Conservation (phyloP, 1,140 invertebrate species). For the Maconellicoccus hirsutus region DNA sequence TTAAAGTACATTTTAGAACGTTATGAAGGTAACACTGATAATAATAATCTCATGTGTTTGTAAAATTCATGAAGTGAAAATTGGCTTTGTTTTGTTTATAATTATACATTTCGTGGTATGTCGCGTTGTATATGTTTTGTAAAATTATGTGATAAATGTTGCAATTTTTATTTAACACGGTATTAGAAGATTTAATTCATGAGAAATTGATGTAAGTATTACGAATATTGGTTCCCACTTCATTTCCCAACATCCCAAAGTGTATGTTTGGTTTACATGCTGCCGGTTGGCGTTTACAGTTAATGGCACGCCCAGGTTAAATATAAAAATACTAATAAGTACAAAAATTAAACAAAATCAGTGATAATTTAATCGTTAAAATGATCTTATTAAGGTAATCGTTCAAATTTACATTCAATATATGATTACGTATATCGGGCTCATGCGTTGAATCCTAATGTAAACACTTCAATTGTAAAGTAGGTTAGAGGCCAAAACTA, state of each 20-base stretch:
- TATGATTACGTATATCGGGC: no score
- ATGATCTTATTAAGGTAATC: no score
- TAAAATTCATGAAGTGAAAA: background rate
- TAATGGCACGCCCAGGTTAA: background rate
- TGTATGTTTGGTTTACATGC: background rate
- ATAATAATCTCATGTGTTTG: background rate
- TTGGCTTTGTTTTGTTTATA: conserved; percentile 5
- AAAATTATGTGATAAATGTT: background rate
- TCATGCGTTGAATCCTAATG: no score
- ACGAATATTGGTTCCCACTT: background rate
- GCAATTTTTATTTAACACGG: background rate
- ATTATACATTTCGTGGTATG: background rate
- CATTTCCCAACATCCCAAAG: background rate
- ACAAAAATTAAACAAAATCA: no score
- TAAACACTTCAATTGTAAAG: no score
- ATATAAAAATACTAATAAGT: no score
- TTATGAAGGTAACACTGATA: no score
- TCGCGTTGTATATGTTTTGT: background rate
- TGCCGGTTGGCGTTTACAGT: background rate
- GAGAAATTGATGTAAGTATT: background rate
- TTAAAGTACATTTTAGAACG: no score
- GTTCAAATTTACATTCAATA: no score
- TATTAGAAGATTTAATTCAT: background rate
- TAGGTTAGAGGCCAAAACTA: no score
- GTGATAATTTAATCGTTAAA: no score